These are phyloP conservation scores for Pseudopodoces humilis DNA, from an alignment of 2,113 vertebrate genomes.

Conservation along the genomic window DNA sequence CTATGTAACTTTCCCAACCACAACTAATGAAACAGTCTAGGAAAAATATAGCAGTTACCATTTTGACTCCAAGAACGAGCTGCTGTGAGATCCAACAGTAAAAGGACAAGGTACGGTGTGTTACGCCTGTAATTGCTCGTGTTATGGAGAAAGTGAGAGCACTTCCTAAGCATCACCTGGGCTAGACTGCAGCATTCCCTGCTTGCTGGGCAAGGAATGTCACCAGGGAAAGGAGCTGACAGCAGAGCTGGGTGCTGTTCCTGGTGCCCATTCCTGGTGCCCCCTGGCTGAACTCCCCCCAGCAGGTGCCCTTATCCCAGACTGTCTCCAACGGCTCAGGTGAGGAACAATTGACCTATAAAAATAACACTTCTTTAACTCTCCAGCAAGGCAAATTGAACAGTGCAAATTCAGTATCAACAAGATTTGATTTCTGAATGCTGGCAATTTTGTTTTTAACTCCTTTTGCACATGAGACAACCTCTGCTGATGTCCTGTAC, in stretches of 20 bases:
- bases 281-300: background rate
- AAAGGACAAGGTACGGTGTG: conserved; percentile 34
- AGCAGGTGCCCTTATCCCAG: background rate
- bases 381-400: conserved; percentile 59
- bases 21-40: conserved; percentile 63
- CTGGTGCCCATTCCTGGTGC: background rate
- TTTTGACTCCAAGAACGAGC: conserved; percentile 33
- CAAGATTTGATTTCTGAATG: background rate
- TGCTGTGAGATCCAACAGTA: conserved; percentile 29
- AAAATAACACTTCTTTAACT: conserved; percentile 49
- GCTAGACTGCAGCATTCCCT: conserved; percentile 30
- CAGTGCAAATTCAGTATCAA: conserved; percentile 46
- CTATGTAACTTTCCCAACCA: conserved; percentile 64
- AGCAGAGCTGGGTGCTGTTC: background rate
- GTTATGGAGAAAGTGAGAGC: conserved; percentile 18
- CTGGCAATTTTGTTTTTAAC: conserved; percentile 1
- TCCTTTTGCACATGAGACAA: background rate
- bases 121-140: background rate
- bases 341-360: conserved; percentile 46
- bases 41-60: conserved; percentile 62
- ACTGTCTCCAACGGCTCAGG: conserved; percentile 2
- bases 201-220: background rate
- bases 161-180: conserved; percentile 11
- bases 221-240: background rate
- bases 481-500: background rate